phyloP scores from a whole-genome alignment of 2,888 invertebrate species.

The Megalurothrips usitatus region DNA sequence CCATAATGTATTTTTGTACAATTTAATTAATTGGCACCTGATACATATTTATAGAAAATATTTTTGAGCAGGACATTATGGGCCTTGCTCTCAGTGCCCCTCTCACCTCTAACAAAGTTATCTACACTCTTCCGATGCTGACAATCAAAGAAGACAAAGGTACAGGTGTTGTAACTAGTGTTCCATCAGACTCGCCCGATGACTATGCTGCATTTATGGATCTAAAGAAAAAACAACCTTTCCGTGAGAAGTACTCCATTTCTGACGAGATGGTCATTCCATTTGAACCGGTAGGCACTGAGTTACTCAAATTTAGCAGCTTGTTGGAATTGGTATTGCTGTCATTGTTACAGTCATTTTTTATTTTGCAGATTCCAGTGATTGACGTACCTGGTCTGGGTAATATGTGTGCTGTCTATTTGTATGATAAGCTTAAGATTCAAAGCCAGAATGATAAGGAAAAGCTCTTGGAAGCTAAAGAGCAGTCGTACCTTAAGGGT shows the following conservation, averaged over 20 bases:
- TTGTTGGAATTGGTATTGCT: slow-evolving; percentile 26
- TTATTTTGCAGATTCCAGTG: slow-evolving; percentile 62
- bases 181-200: slow-evolving; percentile 98
- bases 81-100: slow-evolving; percentile 83
- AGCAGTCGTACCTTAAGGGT: slow-evolving; percentile 90
- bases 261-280: slow-evolving; percentile 73
- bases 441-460: slow-evolving; percentile 97
- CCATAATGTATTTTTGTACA: slow-evolving; percentile 29
- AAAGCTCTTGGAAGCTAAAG: slow-evolving; percentile 91
- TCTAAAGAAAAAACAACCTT: slow-evolving; percentile 84
- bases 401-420: slow-evolving; percentile 73
- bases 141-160: slow-evolving; percentile 98
- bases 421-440: slow-evolving; percentile 87
- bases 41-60: slow-evolving; percentile 22
- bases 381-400: slow-evolving; percentile 89
- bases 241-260: slow-evolving; percentile 89
- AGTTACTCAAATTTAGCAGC: slow-evolving; percentile 7
- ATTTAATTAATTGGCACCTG: slow-evolving; percentile 31
- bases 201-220: slow-evolving; percentile 95
- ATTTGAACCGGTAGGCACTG: slow-evolving; percentile 49
- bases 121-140: slow-evolving; percentile 95
- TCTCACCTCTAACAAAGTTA: slow-evolving; percentile 70
- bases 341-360: slow-evolving; percentile 31
- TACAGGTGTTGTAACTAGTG: slow-evolving; percentile 96
- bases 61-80: slow-evolving; percentile 59